A percentile compares a stretch with the other conserved stretches of the same genome.
Evolutionary conservation across 2,888 invertebrate species (phyloP).

Genomic region (Alcis repandata): DNA sequence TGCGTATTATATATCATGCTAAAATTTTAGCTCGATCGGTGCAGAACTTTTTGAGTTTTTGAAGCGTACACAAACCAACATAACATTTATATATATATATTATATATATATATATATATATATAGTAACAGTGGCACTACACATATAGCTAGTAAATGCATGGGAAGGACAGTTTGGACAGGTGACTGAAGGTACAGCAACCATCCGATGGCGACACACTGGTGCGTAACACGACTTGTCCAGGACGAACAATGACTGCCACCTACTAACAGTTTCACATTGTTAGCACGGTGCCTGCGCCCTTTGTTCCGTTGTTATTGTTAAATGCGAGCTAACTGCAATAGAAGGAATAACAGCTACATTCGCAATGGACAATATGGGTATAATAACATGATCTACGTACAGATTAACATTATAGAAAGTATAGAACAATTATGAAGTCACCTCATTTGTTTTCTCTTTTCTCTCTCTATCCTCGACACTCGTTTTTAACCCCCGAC

Average conservation of each 20-base stretch:
- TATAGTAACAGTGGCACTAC: too few species aligned
- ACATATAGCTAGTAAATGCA: not conserved
- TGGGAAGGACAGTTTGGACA: conserved; percentile 20
- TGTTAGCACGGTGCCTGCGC: conserved; percentile 65
- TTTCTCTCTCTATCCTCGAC: too few species aligned
- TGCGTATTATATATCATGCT: too few species aligned
- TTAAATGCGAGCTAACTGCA: conserved; percentile 37
- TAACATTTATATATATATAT: too few species aligned
- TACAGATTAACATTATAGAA: not conserved
- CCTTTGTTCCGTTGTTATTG: conserved; percentile 68
- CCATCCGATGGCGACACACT: conserved; percentile 25
- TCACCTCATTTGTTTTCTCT: too few species aligned
- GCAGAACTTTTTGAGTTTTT: too few species aligned
- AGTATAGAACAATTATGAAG: too few species aligned
- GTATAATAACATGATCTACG: not conserved
- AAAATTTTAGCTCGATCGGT: too few species aligned
- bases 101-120: too few species aligned
- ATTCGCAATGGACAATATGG: conserved; percentile 20
- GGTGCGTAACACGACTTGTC: conserved; percentile 49
- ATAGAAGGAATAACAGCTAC: conserved; percentile 41
- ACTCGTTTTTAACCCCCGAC: too few species aligned
- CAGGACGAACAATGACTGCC: conserved; percentile 55
- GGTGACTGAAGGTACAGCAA: conserved; percentile 24
- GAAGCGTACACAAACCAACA: too few species aligned
- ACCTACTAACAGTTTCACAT: conserved; percentile 54